These are phyloP conservation scores for Anneissia japonica DNA, from an alignment of 35 echinoderm and acorn worm species.

Conservation along the genomic window DNA sequence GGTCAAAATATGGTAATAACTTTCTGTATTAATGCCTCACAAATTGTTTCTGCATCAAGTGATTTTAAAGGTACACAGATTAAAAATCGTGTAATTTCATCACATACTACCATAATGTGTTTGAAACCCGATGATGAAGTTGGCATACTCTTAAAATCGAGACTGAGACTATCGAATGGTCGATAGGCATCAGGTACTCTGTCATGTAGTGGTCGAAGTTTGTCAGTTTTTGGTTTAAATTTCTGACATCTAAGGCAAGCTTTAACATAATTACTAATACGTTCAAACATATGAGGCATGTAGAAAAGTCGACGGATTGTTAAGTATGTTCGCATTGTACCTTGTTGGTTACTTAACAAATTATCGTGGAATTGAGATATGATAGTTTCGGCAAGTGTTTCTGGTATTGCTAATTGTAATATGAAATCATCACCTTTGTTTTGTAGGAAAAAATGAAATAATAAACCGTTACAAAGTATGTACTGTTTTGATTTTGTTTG, in stretches of 20 bases:
- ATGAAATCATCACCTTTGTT: constrained; percentile 12
- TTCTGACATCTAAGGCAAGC: constrained; percentile 34
- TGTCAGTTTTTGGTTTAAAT: constrained; percentile 38
- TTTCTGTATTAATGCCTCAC: background rate
- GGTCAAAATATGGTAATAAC: constrained; percentile 22
- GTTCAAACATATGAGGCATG: constrained; percentile 25
- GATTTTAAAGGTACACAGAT: constrained; percentile 42
- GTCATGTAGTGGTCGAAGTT: constrained; percentile 10
- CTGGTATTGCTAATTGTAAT: constrained; percentile 38
- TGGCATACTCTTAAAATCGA: constrained; percentile 51
- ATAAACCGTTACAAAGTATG: too few species aligned
- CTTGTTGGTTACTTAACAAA: constrained; percentile 40
- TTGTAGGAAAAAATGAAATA: constrained; percentile 17
- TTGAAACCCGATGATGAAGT: constrained; percentile 24
- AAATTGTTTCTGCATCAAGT: constrained; percentile 31
- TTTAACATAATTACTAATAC: constrained; percentile 42
- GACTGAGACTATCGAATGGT: constrained; percentile 27
- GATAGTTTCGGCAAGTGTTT: constrained; percentile 16
- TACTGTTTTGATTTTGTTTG: too few species aligned
- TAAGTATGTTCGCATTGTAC: constrained; percentile 24
- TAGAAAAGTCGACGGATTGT: constrained; percentile 19
- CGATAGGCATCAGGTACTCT: constrained; percentile 13
- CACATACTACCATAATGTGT: constrained; percentile 34
- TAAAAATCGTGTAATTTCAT: constrained; percentile 34
- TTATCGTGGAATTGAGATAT: constrained; percentile 36